Evolutionary conservation across 2,888 invertebrate species (phyloP).

Genomic region (Nematopogon swammerdamellus): DNA sequence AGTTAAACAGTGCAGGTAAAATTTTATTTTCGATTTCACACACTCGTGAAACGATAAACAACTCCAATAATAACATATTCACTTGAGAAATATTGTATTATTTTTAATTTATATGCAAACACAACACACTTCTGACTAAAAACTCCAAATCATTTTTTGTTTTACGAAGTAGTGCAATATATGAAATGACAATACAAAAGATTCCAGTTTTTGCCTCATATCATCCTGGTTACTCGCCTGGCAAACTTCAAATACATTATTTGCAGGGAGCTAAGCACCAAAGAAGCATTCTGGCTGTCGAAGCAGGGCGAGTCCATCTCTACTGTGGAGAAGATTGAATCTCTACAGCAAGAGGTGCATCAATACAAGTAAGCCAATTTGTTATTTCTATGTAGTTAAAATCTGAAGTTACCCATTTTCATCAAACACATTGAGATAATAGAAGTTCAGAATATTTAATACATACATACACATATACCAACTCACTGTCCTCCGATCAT

Average conservation of each 20-base stretch:
- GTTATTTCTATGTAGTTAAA: constrained; percentile 1
- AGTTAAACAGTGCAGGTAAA: too few species aligned
- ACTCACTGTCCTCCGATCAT: too few species aligned
- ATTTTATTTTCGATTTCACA: too few species aligned
- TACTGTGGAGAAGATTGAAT: constrained; percentile 73
- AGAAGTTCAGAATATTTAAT: neutral
- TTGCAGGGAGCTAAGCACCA: constrained; percentile 69
- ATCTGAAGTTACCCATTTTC: neutral
- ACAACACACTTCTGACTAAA: too few species aligned
- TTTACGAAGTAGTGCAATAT: too few species aligned
- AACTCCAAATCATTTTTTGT: too few species aligned
- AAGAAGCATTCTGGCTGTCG: constrained; percentile 74
- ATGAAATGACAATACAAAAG: neutral
- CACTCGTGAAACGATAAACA: too few species aligned
- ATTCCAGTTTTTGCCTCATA: neutral
- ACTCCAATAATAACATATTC: too few species aligned
- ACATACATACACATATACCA: neutral
- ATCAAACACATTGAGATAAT: neutral
- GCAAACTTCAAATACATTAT: constrained; percentile 6
- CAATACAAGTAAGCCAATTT: constrained; percentile 64
- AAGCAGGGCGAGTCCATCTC: constrained; percentile 80
- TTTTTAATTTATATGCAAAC: too few species aligned
- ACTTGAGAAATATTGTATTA: too few species aligned
- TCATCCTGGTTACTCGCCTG: neutral
- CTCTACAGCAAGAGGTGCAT: constrained; percentile 76